Conservation (phyloP, 2,113 vertebrate species). For the Climacteris rufus region DNA sequence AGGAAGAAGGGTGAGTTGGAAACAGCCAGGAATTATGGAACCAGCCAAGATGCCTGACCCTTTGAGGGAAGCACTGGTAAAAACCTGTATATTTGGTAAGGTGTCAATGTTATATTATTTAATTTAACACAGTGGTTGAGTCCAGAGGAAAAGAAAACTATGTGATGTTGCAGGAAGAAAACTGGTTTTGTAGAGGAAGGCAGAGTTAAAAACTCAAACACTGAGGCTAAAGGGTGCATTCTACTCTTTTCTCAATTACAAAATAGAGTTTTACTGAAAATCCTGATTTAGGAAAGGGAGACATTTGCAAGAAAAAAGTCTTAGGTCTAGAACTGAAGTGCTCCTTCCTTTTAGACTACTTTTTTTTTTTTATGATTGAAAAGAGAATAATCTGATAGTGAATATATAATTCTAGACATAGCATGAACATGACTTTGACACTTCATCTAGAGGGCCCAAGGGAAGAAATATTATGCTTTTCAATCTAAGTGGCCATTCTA, state of each 20-base stretch:
- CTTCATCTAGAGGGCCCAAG: not conserved
- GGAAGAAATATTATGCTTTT: not conserved
- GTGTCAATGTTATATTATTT: not conserved
- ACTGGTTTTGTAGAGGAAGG: not conserved
- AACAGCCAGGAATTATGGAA: not conserved
- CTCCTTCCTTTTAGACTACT: not conserved
- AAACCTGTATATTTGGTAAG: not conserved
- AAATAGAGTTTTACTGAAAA: not conserved
- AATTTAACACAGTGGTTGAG: not conserved
- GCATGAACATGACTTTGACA: not conserved
- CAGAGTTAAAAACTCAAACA: not conserved
- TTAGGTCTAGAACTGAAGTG: not conserved
- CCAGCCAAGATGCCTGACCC: not conserved
- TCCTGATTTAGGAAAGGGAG: not conserved
- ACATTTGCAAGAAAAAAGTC: not conserved
- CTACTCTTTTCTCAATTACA: not conserved
- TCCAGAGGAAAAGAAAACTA: not conserved
- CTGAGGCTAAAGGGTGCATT: not conserved
- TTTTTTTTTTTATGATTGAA: not conserved
- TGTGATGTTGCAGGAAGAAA: not conserved
- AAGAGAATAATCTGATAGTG: not conserved
- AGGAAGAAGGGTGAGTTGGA: fast-evolving
- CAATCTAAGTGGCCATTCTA: not conserved
- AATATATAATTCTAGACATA: not conserved
- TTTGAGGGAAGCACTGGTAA: not conserved